phyloP scores from a whole-genome alignment of 1,140 invertebrate species.

The Lucilia sericata region DNA sequence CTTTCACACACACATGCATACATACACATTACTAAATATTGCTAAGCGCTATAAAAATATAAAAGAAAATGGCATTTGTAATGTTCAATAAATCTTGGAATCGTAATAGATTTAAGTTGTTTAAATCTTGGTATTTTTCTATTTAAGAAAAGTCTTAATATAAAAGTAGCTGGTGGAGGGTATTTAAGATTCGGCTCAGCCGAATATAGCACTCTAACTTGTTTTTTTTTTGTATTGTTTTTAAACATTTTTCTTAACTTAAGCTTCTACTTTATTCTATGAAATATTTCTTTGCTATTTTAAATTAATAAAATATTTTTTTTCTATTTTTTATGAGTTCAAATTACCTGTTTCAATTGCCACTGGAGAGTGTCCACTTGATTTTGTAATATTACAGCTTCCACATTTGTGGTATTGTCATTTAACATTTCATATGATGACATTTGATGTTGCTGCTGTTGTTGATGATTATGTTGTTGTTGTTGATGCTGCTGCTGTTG shows the following conservation, averaged over 20 bases:
- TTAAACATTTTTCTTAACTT: neutral
- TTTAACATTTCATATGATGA: slow-evolving; percentile 34
- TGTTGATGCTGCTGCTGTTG: slow-evolving; percentile 4
- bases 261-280: neutral
- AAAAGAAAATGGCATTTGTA: too few species aligned
- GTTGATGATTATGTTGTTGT: slow-evolving; percentile 7
- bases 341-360: slow-evolving; percentile 83
- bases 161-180: too few species aligned
- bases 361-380: slow-evolving; percentile 83
- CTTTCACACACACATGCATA: too few species aligned
- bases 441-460: neutral
- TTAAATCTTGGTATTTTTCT: too few species aligned
- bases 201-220: too few species aligned
- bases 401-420: slow-evolving; percentile 67
- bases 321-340: neutral
- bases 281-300: neutral
- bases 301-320: neutral
- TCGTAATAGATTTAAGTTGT: too few species aligned
- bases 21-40: too few species aligned
- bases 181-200: too few species aligned
- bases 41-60: too few species aligned
- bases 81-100: too few species aligned
- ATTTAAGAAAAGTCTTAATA: too few species aligned
- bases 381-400: slow-evolving; percentile 78
- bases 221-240: neutral